Conservation (phyloP, 2,113 vertebrate genomes). For the Parus major region DNA sequence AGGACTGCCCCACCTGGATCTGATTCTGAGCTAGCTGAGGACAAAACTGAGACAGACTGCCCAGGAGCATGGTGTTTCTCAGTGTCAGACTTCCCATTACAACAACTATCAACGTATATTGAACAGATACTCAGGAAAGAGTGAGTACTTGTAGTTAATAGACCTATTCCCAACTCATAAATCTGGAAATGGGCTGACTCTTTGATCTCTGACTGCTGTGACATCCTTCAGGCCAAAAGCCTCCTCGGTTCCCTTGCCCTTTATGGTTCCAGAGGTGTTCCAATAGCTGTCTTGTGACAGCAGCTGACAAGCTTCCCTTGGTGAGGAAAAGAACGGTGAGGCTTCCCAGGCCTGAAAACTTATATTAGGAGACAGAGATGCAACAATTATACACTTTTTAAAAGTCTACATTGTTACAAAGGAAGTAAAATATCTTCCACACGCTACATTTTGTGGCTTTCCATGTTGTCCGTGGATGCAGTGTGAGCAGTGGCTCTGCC, state of each 20-base stretch:
- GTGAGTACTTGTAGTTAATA: neutral
- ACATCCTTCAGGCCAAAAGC: neutral
- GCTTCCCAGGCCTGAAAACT: neutral
- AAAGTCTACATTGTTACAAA: neutral
- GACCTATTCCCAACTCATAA: slow-evolving; percentile 39
- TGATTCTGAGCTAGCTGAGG: neutral
- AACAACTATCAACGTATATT: neutral
- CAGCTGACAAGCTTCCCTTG: neutral
- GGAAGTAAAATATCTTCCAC: neutral
- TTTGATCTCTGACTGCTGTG: slow-evolving; percentile 34
- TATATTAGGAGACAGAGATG: neutral
- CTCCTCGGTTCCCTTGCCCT: neutral
- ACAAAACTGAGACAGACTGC: neutral
- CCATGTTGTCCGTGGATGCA: fast-evolving
- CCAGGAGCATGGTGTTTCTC: neutral
- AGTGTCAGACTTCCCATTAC: neutral
- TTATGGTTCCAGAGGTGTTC: neutral
- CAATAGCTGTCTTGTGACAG: neutral
- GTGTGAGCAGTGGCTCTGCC: fast-evolving
- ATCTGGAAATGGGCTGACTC: slow-evolving; percentile 30
- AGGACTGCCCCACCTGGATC: neutral
- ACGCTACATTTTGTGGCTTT: neutral
- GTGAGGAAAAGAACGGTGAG: neutral
- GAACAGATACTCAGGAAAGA: neutral
- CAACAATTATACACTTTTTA: neutral